Evolutionary conservation across 2,797 vertebrate species (phyloP).

Genomic region (Hyperoplus immaculatus): DNA sequence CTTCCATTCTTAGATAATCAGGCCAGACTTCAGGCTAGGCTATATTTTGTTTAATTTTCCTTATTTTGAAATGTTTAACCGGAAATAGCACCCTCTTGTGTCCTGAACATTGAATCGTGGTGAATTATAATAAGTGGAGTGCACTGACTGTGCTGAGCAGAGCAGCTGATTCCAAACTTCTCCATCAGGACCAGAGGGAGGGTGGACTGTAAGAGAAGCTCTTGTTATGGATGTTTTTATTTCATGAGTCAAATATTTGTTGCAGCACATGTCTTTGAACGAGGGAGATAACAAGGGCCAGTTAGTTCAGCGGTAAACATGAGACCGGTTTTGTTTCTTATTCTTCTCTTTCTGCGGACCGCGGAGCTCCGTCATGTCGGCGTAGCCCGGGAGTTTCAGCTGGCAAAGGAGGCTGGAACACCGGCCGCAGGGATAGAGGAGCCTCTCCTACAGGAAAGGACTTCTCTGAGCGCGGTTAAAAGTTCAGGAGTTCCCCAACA

Average conservation of each 20-base stretch:
- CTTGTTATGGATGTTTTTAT: conserved; percentile 5
- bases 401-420: conserved; percentile 15
- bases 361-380: conserved; percentile 57
- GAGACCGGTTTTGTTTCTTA: conserved; percentile 49
- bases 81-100: conserved; percentile 24
- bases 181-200: conserved; percentile 52
- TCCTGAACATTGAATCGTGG: neutral
- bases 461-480: neutral
- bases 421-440: neutral
- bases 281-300: conserved; percentile 3
- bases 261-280: conserved; percentile 35
- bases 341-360: conserved; percentile 62
- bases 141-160: neutral
- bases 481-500: neutral
- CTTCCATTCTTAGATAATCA: neutral
- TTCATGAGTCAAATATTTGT: neutral
- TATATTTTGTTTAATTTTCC: neutral
- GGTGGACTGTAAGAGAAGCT: neutral
- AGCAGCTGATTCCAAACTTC: conserved; percentile 2
- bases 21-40: neutral
- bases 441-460: neutral
- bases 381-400: neutral
- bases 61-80: conserved; percentile 55
- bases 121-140: neutral
- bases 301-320: conserved; percentile 38